Percentiles rank a stretch among this genome's conserved stretches.
Evolutionary conservation across 2,797 vertebrate genomes (phyloP).

Genomic region (Coendou prehensilis): DNA sequence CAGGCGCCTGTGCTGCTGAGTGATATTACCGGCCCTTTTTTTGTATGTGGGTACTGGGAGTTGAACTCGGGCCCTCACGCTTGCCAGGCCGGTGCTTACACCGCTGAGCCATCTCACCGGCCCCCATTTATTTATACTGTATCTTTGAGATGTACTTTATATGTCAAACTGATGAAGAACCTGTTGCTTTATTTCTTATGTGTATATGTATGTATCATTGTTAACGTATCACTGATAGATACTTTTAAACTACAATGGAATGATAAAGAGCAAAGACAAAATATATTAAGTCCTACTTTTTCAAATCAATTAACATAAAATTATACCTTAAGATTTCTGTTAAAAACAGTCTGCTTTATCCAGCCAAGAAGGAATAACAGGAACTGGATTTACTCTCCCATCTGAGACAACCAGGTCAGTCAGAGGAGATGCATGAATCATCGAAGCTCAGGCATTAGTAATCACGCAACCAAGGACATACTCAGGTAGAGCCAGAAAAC

Average conservation of each 20-base stretch:
- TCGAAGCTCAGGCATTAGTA: background rate
- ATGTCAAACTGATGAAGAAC: background rate
- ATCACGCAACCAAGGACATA: background rate
- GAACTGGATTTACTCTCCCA: background rate
- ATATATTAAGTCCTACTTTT: background rate
- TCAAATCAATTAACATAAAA: background rate
- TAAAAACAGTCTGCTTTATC: background rate
- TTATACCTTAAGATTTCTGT: background rate
- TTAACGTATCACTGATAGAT: background rate
- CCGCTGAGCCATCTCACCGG: too few species aligned
- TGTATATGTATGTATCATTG: background rate
- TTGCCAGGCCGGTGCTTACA: too few species aligned
- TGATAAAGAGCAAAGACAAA: background rate
- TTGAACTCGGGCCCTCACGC: too few species aligned
- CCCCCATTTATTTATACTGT: background rate
- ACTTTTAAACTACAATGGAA: background rate
- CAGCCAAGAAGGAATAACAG: background rate
- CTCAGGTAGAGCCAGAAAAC: background rate
- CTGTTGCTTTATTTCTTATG: background rate
- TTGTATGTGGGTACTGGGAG: too few species aligned
- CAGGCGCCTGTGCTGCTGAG: too few species aligned
- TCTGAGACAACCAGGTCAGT: background rate
- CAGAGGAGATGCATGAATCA: background rate
- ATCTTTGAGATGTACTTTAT: background rate
- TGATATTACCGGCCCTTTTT: too few species aligned